Evolutionary conservation across 2,113 vertebrate genomes (phyloP).

Genomic region (Xiphorhynchus elegans): DNA sequence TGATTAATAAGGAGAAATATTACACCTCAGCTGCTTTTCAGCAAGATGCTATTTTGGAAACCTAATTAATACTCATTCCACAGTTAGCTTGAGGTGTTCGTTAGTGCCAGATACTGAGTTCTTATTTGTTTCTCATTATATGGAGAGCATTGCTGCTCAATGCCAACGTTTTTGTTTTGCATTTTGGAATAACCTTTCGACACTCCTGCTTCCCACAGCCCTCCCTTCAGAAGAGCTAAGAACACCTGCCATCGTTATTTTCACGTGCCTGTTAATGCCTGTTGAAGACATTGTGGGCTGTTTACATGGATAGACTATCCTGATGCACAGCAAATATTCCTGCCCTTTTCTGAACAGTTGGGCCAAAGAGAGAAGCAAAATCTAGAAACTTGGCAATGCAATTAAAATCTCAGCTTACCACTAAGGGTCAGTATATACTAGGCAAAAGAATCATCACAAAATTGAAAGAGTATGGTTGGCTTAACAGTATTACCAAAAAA

Average conservation of each 20-base stretch:
- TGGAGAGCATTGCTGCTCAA: slow-evolving; percentile 40
- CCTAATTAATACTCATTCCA: slow-evolving; percentile 56
- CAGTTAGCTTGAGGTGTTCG: slow-evolving; percentile 53
- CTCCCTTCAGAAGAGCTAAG: slow-evolving; percentile 13
- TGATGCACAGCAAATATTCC: neutral
- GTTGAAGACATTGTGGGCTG: neutral
- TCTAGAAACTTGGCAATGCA: neutral
- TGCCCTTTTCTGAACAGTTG: slow-evolving; percentile 35
- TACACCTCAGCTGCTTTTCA: slow-evolving; percentile 65
- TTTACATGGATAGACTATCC: neutral
- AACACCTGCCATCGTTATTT: slow-evolving; percentile 43
- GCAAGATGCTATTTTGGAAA: slow-evolving; percentile 62
- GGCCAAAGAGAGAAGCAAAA: neutral
- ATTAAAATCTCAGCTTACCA: neutral
- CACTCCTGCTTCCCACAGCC: neutral
- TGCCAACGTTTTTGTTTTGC: slow-evolving; percentile 18
- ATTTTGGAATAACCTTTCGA: slow-evolving; percentile 47
- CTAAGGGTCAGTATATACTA: slow-evolving; percentile 60
- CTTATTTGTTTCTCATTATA: slow-evolving; percentile 58
- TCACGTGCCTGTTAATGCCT: neutral
- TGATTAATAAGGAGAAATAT: slow-evolving; percentile 56
- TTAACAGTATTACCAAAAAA: neutral
- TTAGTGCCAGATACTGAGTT: slow-evolving; percentile 53
- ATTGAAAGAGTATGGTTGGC: neutral
- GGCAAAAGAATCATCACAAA: neutral